Evolutionary conservation across 2,113 vertebrate genomes (phyloP).

Genomic region (Caranx ignobilis): DNA sequence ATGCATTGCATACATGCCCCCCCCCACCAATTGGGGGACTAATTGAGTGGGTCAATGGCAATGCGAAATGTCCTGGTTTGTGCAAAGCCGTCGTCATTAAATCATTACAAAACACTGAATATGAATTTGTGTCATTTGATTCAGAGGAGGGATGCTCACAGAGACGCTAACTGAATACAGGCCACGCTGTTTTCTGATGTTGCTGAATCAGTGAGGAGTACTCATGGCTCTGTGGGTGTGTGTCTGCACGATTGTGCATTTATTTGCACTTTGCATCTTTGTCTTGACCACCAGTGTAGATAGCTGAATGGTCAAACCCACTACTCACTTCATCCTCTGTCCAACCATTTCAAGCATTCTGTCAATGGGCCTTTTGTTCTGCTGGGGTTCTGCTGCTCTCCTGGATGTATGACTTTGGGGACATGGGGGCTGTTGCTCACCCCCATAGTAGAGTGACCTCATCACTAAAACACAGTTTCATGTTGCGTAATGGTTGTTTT

Average conservation of each 20-base stretch:
- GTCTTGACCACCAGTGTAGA: not conserved
- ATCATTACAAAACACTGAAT: slow-evolving; percentile 76
- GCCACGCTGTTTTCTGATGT: slow-evolving; percentile 63
- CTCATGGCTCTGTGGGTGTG: slow-evolving; percentile 6
- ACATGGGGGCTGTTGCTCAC: too few relatives aligned
- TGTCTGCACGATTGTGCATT: slow-evolving; percentile 36
- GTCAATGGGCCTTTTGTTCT: too few relatives aligned
- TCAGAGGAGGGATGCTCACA: slow-evolving; percentile 57
- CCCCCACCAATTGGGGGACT: slow-evolving; percentile 44
- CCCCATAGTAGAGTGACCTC: too few relatives aligned
- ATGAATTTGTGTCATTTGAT: slow-evolving; percentile 75
- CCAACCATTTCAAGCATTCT: too few relatives aligned
- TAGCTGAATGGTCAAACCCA: not conserved
- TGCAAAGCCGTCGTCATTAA: slow-evolving; percentile 67
- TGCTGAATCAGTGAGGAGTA: slow-evolving; percentile 35
- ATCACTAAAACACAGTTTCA: too few relatives aligned
- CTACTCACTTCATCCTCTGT: not conserved
- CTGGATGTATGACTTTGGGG: too few relatives aligned
- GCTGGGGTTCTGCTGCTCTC: too few relatives aligned
- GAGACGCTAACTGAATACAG: slow-evolving; percentile 61
- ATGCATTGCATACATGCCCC: not conserved
- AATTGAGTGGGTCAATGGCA: slow-evolving; percentile 75
- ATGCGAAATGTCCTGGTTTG: slow-evolving; percentile 33
- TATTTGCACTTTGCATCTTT: slow-evolving; percentile 14
- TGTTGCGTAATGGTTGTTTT: too few relatives aligned